Evolutionary conservation across 2,797 vertebrate species (phyloP).

Genomic region (Gymnothorax javanicus): DNA sequence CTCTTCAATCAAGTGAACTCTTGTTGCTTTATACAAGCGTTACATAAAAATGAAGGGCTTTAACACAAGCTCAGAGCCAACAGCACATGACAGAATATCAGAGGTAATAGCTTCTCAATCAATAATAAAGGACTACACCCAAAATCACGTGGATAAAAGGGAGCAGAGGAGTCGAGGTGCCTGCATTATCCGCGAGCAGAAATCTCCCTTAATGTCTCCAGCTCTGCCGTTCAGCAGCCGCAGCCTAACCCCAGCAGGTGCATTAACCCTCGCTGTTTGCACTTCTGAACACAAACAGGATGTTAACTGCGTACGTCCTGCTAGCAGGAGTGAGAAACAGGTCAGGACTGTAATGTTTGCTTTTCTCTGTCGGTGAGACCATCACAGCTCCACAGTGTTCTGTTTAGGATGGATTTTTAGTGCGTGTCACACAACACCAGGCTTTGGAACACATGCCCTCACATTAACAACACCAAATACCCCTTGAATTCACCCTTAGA

Average conservation of each 20-base stretch:
- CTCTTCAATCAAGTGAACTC: background rate
- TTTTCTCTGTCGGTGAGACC: background rate
- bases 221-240: background rate
- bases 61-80: background rate
- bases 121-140: conserved; percentile 43
- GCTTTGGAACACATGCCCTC: no score
- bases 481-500: no score
- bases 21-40: background rate
- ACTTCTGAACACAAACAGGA: conserved; percentile 57
- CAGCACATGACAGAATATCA: background rate
- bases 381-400: background rate
- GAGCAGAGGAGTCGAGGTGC: conserved; percentile 1
- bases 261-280: conserved; percentile 54
- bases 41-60: background rate
- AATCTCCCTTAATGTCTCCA: conserved; percentile 37
- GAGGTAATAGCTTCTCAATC: conserved; percentile 21
- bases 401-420: background rate
- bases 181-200: conserved; percentile 25
- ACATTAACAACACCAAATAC: no score
- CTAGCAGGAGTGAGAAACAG: background rate
- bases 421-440: no score
- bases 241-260: background rate
- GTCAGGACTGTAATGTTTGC: background rate
- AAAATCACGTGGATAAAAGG: conserved; percentile 44
- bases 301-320: conserved; percentile 49